phyloP scores from a whole-genome alignment of 2,113 vertebrate genomes.

The Crotalus horridus region DNA sequence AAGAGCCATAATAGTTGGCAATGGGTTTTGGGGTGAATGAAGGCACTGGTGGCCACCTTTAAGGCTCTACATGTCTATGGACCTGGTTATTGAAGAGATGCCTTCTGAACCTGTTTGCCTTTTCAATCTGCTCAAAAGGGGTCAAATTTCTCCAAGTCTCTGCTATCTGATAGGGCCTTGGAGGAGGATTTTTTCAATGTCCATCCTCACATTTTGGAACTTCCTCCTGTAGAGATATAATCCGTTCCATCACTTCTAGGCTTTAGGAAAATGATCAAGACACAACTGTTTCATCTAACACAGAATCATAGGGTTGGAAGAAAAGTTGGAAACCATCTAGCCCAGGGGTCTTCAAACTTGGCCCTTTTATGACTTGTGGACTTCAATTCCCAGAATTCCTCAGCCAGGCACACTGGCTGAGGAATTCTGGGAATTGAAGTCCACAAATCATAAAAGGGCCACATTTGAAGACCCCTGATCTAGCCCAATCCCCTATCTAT shows the following conservation, averaged over 20 bases:
- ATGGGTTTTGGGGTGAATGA: not conserved
- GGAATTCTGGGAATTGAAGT: too few species aligned
- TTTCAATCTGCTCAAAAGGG: not conserved
- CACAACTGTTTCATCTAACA: not conserved
- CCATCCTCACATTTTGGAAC: not conserved
- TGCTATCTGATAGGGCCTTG: not conserved
- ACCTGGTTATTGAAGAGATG: not conserved
- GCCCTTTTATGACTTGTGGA: too few species aligned
- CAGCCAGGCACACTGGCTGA: too few species aligned
- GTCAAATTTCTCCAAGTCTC: not conserved
- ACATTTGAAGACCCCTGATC: not conserved
- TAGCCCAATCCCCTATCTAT: not conserved
- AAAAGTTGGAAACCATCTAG: not conserved
- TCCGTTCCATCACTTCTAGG: not conserved
- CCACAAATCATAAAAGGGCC: too few species aligned
- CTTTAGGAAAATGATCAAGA: not conserved
- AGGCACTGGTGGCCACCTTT: not conserved
- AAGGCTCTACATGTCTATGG: not conserved
- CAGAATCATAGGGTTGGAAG: not conserved
- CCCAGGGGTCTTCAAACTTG: too few species aligned
- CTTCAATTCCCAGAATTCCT: too few species aligned
- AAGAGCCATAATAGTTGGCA: not conserved
- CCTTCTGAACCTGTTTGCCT: not conserved
- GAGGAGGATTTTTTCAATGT: not conserved
- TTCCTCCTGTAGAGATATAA: not conserved